Percentiles rank a stretch among this genome's conserved stretches.
These are phyloP conservation scores for Microcebus jonahi DNA, from an alignment of 2,113 vertebrate species.

Conservation along the genomic window DNA sequence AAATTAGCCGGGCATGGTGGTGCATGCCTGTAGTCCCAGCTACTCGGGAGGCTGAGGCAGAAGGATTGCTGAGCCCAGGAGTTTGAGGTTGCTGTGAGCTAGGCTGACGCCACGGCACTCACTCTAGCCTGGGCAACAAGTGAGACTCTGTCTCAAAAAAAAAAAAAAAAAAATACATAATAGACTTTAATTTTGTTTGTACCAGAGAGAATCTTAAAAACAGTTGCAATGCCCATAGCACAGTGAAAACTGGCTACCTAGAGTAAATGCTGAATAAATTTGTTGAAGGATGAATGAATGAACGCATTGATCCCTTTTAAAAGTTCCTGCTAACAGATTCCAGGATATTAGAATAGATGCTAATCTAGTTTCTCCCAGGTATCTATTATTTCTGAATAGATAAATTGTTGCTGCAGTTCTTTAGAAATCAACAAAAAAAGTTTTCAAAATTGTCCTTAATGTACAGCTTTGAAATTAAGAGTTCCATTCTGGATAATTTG, in stretches of 20 bases:
- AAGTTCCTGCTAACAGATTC: background rate
- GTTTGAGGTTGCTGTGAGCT: too few relatives aligned
- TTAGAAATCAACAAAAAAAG: background rate
- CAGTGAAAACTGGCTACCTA: background rate
- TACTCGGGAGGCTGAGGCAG: too few relatives aligned
- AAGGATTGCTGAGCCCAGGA: too few relatives aligned
- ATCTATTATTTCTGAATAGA: background rate
- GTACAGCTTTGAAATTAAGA: background rate
- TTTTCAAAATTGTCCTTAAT: background rate
- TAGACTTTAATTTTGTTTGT: background rate
- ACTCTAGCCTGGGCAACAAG: too few relatives aligned
- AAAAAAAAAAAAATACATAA: background rate
- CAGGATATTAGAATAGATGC: background rate
- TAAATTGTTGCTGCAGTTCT: background rate
- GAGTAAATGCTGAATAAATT: background rate
- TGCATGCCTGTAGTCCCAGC: too few relatives aligned
- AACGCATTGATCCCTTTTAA: background rate
- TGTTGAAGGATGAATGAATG: background rate
- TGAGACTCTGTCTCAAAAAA: too few relatives aligned
- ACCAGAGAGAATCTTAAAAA: background rate
- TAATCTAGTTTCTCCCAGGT: background rate
- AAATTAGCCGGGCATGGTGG: too few relatives aligned
- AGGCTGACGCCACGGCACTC: too few relatives aligned
- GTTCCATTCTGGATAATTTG: background rate
- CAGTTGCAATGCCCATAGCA: background rate